phyloP scores from a whole-genome alignment of 2,888 invertebrate species.

The Oxycera nigricornis region DNA sequence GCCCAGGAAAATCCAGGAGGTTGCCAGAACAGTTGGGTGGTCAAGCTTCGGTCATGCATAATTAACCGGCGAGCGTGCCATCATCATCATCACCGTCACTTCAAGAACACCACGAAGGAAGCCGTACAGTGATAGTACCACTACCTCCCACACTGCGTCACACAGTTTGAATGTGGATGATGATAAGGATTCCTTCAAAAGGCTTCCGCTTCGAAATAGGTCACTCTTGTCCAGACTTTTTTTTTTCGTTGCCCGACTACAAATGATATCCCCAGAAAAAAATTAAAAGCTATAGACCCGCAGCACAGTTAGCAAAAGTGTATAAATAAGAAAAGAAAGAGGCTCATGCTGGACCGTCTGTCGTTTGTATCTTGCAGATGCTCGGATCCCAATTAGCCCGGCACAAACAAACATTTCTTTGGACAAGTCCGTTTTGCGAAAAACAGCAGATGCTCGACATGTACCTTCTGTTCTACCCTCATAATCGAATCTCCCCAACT shows the following conservation, averaged over 20 bases:
- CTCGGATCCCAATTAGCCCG: constrained; percentile 19
- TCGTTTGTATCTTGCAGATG: constrained; percentile 25
- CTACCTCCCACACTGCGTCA: not conserved
- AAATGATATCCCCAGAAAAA: not conserved
- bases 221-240: not conserved
- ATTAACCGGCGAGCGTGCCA: not conserved
- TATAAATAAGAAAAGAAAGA: not conserved
- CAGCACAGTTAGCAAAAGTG: not conserved
- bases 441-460: constrained; percentile 3
- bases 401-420: constrained; percentile 16
- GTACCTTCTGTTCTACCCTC: constrained; percentile 6
- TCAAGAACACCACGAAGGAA: not conserved
- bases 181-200: not conserved
- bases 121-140: not conserved
- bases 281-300: no score
- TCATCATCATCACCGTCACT: no score
- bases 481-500: constrained; percentile 22
- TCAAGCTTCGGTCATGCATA: not conserved
- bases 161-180: not conserved
- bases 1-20: not conserved
- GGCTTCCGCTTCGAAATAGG: not conserved
- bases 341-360: constrained; percentile 12
- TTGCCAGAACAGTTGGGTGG: not conserved
- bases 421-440: constrained; percentile 16
- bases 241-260: not conserved